A percentile compares a stretch with the other conserved stretches of the same genome.
These are phyloP conservation scores for Pheosia gnoma DNA, from an alignment of 2,888 invertebrate species.

Conservation along the genomic window DNA sequence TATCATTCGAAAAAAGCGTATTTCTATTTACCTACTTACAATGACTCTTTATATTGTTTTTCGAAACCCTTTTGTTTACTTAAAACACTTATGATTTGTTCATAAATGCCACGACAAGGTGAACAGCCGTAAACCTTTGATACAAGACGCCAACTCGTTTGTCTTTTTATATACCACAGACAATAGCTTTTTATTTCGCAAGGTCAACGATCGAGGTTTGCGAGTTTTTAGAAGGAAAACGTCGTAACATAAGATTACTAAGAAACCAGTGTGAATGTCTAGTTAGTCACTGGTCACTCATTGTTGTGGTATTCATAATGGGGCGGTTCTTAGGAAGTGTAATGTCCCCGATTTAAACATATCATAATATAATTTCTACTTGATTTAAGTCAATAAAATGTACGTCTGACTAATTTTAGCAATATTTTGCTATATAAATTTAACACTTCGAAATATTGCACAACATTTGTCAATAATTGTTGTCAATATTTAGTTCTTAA, in stretches of 20 bases:
- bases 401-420: too few relatives aligned
- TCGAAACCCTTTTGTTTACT: neutral
- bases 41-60: neutral
- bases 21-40: neutral
- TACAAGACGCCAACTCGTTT: conserved; percentile 7
- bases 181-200: conserved; percentile 44
- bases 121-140: neutral
- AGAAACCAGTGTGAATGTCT: conserved; percentile 53
- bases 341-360: neutral
- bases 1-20: neutral
- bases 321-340: conserved; percentile 14
- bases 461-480: too few relatives aligned
- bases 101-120: neutral
- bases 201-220: conserved; percentile 24
- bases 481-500: too few relatives aligned
- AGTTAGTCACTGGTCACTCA: conserved; percentile 35
- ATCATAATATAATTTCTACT: neutral
- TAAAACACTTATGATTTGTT: neutral
- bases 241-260: conserved; percentile 30
- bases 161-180: conserved; percentile 23
- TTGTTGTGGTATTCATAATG: conserved; percentile 46
- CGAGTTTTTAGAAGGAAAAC: conserved; percentile 47
- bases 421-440: too few relatives aligned
- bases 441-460: too few relatives aligned
- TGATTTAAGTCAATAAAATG: too few relatives aligned